These are phyloP conservation scores for Eudemis profundana DNA, from an alignment of 2,888 invertebrate genomes.

Conservation along the genomic window DNA sequence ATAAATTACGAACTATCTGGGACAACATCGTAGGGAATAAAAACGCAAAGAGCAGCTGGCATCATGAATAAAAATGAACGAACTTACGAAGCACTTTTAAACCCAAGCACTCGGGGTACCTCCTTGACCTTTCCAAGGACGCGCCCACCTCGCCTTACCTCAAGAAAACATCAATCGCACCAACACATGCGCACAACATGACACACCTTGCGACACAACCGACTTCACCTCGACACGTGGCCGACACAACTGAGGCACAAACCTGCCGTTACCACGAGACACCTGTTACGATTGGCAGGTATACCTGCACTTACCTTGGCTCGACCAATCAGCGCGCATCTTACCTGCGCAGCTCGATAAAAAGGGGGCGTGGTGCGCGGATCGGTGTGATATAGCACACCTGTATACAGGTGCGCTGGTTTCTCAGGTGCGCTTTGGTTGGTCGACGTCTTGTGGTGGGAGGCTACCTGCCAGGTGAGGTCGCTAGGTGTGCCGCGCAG, in stretches of 20 bases:
- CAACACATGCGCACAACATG: slow-evolving; percentile 81
- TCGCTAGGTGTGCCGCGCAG: slow-evolving; percentile 52
- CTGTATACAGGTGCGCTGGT: slow-evolving; percentile 70
- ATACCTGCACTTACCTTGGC: slow-evolving; percentile 71
- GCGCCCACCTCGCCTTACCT: slow-evolving; percentile 81
- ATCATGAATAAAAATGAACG: slow-evolving; percentile 22
- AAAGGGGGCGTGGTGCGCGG: slow-evolving; percentile 71
- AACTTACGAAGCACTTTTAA: slow-evolving; percentile 8
- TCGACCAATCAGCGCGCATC: slow-evolving; percentile 81
- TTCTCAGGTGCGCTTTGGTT: slow-evolving; percentile 59
- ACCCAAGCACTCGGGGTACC: slow-evolving; percentile 27
- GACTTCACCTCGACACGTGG: slow-evolving; percentile 48
- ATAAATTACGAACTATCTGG: not conserved
- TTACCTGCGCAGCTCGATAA: slow-evolving; percentile 84
- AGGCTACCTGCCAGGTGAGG: slow-evolving; percentile 68
- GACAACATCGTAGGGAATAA: not conserved
- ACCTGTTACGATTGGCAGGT: slow-evolving; percentile 58
- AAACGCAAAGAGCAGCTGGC: slow-evolving; percentile 5
- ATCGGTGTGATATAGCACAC: slow-evolving; percentile 59
- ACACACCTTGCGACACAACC: slow-evolving; percentile 45
- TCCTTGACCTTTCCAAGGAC: slow-evolving; percentile 65
- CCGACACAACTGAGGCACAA: slow-evolving; percentile 49
- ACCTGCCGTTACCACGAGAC: slow-evolving; percentile 38
- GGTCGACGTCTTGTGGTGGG: slow-evolving; percentile 70
- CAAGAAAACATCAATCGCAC: slow-evolving; percentile 83